Percentiles rank a stretch among this genome's conserved stretches.
phyloP scores from a whole-genome alignment of 53 echinoderm and acorn worm genomes.

The Zoroaster sp. region DNA sequence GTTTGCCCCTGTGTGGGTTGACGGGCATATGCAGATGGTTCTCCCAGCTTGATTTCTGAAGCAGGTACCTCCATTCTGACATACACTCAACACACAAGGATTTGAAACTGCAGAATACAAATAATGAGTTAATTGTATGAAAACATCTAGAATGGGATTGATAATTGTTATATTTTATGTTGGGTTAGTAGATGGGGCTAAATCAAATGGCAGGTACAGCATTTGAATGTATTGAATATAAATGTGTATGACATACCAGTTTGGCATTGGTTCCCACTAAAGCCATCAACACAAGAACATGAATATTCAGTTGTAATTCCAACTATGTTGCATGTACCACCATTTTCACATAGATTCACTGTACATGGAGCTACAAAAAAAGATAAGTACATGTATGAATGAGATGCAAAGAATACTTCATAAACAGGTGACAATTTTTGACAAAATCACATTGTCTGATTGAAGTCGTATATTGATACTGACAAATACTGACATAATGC shows the following conservation, averaged over 20 bases:
- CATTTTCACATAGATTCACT: background rate
- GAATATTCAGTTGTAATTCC: background rate
- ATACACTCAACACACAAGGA: background rate
- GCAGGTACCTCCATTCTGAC: conserved; percentile 37
- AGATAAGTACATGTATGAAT: background rate
- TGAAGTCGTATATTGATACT: too few relatives aligned
- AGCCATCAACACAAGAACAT: conserved; percentile 15
- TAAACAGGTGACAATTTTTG: too few relatives aligned
- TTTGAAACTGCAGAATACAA: background rate
- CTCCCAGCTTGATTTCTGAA: background rate
- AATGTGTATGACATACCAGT: background rate
- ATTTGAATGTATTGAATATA: background rate
- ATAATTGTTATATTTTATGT: too few relatives aligned
- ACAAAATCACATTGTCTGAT: too few relatives aligned
- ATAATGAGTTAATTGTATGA: background rate
- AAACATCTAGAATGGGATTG: background rate
- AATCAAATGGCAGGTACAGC: background rate
- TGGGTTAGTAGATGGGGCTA: background rate
- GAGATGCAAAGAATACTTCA: background rate
- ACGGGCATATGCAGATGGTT: background rate
- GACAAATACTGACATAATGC: too few relatives aligned
- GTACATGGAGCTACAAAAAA: background rate
- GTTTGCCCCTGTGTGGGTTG: background rate
- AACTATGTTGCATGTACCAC: conserved; percentile 5
- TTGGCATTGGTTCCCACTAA: conserved; percentile 3